A percentile compares a stretch with the other conserved stretches of the same genome.
These are phyloP conservation scores for Astyanax mexicanus DNA, from an alignment of 2,797 vertebrate species.

Conservation along the genomic window DNA sequence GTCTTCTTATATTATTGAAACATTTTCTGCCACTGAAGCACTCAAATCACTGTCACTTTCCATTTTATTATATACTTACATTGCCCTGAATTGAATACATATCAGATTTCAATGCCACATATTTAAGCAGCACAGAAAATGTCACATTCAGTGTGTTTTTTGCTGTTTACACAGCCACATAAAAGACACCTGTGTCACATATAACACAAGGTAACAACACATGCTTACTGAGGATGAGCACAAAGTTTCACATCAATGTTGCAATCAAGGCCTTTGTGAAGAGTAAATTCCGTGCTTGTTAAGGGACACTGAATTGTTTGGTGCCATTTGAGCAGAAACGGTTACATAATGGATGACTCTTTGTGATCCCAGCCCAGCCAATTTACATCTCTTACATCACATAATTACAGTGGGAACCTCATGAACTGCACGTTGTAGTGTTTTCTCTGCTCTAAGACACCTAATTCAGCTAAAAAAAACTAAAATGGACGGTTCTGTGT, in stretches of 20 bases:
- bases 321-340: conserved; percentile 34
- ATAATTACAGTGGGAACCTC: neutral
- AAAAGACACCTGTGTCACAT: neutral
- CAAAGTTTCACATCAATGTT: too few species aligned
- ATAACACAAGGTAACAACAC: neutral
- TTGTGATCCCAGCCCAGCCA: conserved; percentile 15
- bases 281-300: conserved; percentile 16
- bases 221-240: neutral
- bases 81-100: too few species aligned
- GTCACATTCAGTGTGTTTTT: too few species aligned
- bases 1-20: too few species aligned
- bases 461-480: neutral
- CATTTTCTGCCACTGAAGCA: too few species aligned
- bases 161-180: too few species aligned
- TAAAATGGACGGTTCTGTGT: too few species aligned
- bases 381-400: neutral
- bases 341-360: conserved; percentile 26
- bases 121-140: too few species aligned
- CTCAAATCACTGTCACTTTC: too few species aligned
- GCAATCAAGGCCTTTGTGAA: neutral
- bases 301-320: conserved; percentile 30
- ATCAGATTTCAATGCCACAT: too few species aligned
- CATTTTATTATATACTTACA: too few species aligned
- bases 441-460: neutral
- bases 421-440: neutral